Base-by-base conservation (phyloP, 2,888 invertebrate species). In the Ornithoptera priamus region DNA sequence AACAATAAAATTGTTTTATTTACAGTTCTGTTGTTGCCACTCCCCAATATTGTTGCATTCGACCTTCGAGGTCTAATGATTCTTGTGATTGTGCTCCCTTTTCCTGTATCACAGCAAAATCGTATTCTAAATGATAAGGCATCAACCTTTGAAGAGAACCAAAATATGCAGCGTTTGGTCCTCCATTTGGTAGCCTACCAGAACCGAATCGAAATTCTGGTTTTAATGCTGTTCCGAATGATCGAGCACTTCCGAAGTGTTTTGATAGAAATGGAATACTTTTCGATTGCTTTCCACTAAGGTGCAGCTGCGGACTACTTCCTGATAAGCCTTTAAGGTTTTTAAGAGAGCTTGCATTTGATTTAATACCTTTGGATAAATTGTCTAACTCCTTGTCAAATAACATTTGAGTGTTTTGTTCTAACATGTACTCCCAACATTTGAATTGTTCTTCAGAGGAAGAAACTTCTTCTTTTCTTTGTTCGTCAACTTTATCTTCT, bases 351-450 rank as follows among this genome's bases (percentile, higher is more conserved):
- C 93, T 90, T 8, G 87, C 89, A 69, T 88, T 93, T 0, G 94
- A 93, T 76, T 93, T 93, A 24, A 94, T 93, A 0, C 94, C 94
- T 80, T 94, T 94, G 0, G 95, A 95, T 60, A 97, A 87, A 53
- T 97, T 96, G 79, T 97, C 97, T 64, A 97, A 85, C 85, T 97
- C 97, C 81, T 97, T 97, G 85, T 97, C 97, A 79, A 97, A 97
- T 2, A 97, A 81, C 82, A 97, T 92, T 82, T 97, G 97, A 0
- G 97, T 97, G 79, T 97, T 97, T 84, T 97, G 97, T 81, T 97
- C 97, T 63, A 97, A 86, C 97, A 97, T 97, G 79, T 97, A 97
- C 78, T 97, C 97, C 97, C 97, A 97, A 81, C 97, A 97, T 82
- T 97, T 96, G 80, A 97, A 97, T 81, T 97, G 97, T 83, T 97